Conservation (phyloP, 2,797 vertebrate species). For the Meriones psammophilus region DNA sequence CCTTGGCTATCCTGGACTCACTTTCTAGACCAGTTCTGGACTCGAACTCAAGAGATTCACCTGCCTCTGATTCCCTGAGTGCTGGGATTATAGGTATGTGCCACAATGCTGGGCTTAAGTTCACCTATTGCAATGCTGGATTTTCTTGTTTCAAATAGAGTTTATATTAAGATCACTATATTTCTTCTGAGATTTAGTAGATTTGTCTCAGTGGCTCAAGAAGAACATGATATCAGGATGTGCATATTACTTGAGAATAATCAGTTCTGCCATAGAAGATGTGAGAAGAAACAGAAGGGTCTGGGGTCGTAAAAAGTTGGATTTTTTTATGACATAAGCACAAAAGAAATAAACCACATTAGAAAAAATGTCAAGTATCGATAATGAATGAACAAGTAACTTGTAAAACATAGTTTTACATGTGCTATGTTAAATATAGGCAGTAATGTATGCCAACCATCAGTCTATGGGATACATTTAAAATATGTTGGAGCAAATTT, state of each 20-base stretch:
- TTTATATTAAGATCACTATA: constrained; percentile 24
- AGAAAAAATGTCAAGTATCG: neutral
- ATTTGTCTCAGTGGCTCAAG: neutral
- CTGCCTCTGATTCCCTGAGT: too few species aligned
- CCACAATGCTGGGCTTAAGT: too few species aligned
- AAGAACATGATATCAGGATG: neutral
- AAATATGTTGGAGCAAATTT: neutral
- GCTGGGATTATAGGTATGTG: too few species aligned
- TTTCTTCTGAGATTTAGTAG: neutral
- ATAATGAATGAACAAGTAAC: neutral
- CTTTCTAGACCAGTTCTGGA: too few species aligned
- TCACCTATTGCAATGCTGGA: neutral
- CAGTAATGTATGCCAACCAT: neutral
- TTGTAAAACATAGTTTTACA: neutral
- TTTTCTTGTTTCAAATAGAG: neutral
- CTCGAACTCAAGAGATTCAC: too few species aligned
- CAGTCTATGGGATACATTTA: neutral
- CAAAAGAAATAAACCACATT: neutral
- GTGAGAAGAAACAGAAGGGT: neutral
- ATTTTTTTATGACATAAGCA: neutral
- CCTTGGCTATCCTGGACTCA: too few species aligned
- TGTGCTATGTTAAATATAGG: neutral
- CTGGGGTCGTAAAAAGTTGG: neutral
- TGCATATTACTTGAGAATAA: constrained; percentile 5
- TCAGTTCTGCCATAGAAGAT: constrained; percentile 5